A percentile compares a stretch with the other conserved stretches of the same genome.
Conservation (phyloP, 2,113 vertebrate species). For the pig (Sus scrofa) region T2T-Sscrofa CM000830.6:59681001-59681500, state of each 20-base stretch:
- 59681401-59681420: conserved; percentile 42
- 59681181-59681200: not conserved
- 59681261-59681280: not conserved
- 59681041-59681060: not conserved
- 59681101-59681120: not conserved
- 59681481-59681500: conserved; percentile 38
- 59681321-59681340: not conserved
- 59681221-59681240: not conserved
- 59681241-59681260: not conserved
- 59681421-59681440: not conserved
- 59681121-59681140: not conserved
- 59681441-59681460: not conserved
- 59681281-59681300: not conserved
- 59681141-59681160: not conserved
- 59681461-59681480: conserved; percentile 41
- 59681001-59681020: conserved; percentile 3
- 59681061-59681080: conserved; percentile 27
- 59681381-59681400: not conserved
- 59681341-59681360: not conserved
- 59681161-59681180: not conserved
- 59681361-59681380: not conserved
- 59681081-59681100: not conserved
- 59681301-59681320: not conserved
- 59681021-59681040: not conserved
- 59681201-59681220: not conserved